Base-by-base conservation (phyloP, 2,797 vertebrate genomes). In the Sebastes nivosus region DNA sequence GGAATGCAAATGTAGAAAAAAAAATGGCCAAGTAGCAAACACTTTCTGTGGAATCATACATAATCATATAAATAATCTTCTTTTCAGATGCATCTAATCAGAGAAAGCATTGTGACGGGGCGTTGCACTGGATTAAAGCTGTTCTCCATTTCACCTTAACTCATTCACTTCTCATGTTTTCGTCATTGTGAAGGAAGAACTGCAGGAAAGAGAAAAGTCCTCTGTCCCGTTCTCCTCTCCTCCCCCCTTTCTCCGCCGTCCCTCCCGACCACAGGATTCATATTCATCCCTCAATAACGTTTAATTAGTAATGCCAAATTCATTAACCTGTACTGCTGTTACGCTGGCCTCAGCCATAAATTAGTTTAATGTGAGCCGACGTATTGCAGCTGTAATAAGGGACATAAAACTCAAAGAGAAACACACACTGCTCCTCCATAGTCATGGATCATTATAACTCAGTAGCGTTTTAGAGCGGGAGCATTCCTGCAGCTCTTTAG, bases 261-360 rank as follows among this genome's bases (percentile, higher is more conserved):
- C 77, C 83, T 95, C 93, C 95, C 95, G 93, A 95, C 93, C 94
- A 93, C 95, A 95, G 95, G 95, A 97, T 97, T 98, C 98, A 97
- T 97, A 97, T 97, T 98, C 97, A 97, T 97, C 96, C 97, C 96
- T 96, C 96, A 95, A 97, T 97, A 95, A 97, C 96, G 94, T 96
- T 98, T 99, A 97, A 98, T 99, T 98, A 97, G 97, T 97, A 97
- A 98, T 98, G 97, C 97, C 97, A 97, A 97, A 96, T 97, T 97
- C 94, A 96, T 99, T 99, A 99, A 99, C 98, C 97, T 97, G 91
- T 92, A 95, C 93, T 96, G 95, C 92, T 96, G 93, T 95, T 95
- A 87, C 61, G 77, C 87, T 92, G 93, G 90, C 95, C 95, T 90
- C 69, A 20, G 88, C 93, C 89, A 94, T 96, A 96, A 96, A 96